Percentiles rank a stretch among this genome's conserved stretches.
Evolutionary conservation across 2,797 vertebrate species (phyloP).

Genomic region (Lycodopsis pacificus): DNA sequence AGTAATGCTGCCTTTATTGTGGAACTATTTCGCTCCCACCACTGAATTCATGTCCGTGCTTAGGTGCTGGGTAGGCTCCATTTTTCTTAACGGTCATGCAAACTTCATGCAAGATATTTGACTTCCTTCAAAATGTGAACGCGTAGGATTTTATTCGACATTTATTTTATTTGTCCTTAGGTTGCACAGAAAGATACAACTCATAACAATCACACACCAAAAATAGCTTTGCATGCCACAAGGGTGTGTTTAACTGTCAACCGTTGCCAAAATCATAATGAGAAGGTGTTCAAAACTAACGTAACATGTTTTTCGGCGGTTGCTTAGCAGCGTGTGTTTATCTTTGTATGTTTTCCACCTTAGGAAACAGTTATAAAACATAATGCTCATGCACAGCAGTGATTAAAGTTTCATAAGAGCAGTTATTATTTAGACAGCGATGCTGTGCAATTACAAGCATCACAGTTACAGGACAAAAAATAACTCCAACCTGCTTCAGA

Average conservation of each 20-base stretch:
- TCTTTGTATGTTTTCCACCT: slow-evolving; percentile 26
- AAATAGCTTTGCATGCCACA: slow-evolving; percentile 25
- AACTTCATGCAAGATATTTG: slow-evolving; percentile 7
- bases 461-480: slow-evolving; percentile 31
- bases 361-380: slow-evolving; percentile 55
- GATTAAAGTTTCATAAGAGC: slow-evolving; percentile 54
- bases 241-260: slow-evolving; percentile 29
- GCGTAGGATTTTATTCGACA: background rate
- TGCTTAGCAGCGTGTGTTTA: slow-evolving; percentile 49
- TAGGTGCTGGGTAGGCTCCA: slow-evolving; percentile 2
- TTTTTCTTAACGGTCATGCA: slow-evolving; percentile 23
- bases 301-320: slow-evolving; percentile 35
- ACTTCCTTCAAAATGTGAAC: background rate
- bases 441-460: slow-evolving; percentile 50
- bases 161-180: background rate
- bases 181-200: background rate
- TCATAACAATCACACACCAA: background rate
- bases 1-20: slow-evolving; percentile 49
- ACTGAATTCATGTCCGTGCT: slow-evolving; percentile 24
- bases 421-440: slow-evolving; percentile 35
- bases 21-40: slow-evolving; percentile 24
- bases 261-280: slow-evolving; percentile 51
- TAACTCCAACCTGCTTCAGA: background rate
- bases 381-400: slow-evolving; percentile 38
- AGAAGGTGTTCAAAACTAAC: slow-evolving; percentile 40